phyloP scores from a whole-genome alignment of 2,797 vertebrate genomes.

The Chrosomus eos region DNA sequence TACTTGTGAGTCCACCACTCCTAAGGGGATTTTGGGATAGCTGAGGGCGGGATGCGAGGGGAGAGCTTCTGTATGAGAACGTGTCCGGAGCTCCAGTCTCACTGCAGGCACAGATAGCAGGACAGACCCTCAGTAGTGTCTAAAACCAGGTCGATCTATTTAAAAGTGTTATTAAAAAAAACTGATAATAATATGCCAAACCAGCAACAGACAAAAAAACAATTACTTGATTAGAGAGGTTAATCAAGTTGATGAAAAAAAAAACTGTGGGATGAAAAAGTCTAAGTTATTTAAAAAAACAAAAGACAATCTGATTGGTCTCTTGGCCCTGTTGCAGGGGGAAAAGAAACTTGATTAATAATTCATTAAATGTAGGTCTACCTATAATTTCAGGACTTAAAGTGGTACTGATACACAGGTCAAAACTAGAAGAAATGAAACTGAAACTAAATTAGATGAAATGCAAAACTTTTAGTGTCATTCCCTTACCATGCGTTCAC shows the following conservation, averaged over 20 bases:
- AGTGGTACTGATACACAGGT: not conserved
- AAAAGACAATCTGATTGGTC: conserved; percentile 34
- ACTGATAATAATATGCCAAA: conserved; percentile 43
- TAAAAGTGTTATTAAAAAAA: conserved; percentile 46
- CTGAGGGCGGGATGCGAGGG: conserved; percentile 65
- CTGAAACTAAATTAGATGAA: not conserved
- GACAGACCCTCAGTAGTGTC: conserved; percentile 32
- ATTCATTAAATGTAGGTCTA: conserved; percentile 22
- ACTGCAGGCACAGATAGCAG: conserved; percentile 50
- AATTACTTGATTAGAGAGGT: conserved; percentile 52
- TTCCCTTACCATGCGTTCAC: too few species aligned
- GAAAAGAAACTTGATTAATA: conserved; percentile 41
- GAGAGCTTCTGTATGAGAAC: conserved; percentile 53
- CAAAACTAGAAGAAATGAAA: conserved; percentile 14
- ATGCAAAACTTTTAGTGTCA: not conserved
- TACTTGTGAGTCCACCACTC: conserved; percentile 77
- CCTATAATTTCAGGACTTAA: conserved; percentile 16
- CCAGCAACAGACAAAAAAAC: conserved; percentile 23
- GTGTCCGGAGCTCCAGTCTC: conserved; percentile 50
- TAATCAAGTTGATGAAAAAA: conserved; percentile 46
- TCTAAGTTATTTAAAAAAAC: conserved; percentile 45
- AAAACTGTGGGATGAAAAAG: conserved; percentile 21
- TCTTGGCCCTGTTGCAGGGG: conserved; percentile 30
- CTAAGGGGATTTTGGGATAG: conserved; percentile 74
- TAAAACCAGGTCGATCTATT: conserved; percentile 44